Evolutionary conservation across 2,888 invertebrate species (phyloP).

Genomic region (Ecdyonurus torrentis): DNA sequence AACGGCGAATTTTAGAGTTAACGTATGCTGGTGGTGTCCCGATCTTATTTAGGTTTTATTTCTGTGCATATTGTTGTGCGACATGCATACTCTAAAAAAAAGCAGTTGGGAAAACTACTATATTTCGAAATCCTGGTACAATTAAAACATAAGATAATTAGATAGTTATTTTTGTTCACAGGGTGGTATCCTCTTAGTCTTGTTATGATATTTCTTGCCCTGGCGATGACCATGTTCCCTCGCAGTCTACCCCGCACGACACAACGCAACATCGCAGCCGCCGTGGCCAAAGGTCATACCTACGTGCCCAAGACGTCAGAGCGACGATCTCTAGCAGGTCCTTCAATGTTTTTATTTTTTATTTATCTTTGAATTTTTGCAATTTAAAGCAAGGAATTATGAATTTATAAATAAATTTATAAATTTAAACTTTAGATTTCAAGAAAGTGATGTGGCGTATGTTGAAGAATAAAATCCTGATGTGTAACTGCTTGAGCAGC

Average conservation of each 20-base stretch:
- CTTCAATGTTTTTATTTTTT: not conserved
- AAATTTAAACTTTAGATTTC: conserved; percentile 16
- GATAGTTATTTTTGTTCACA: conserved; percentile 2
- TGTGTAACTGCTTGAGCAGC: conserved; percentile 28
- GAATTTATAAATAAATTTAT: not conserved
- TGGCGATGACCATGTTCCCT: conserved; percentile 26
- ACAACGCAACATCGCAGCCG: not conserved
- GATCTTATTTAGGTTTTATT: too few relatives aligned
- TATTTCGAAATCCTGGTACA: too few relatives aligned
- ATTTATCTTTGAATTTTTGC: not conserved
- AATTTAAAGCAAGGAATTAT: not conserved
- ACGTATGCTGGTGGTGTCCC: too few relatives aligned
- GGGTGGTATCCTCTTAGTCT: conserved; percentile 19
- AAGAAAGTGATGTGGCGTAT: conserved; percentile 20
- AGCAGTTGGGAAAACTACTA: too few relatives aligned
- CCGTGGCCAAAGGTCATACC: not conserved
- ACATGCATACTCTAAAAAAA: too few relatives aligned
- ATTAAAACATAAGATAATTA: not conserved
- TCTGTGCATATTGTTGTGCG: too few relatives aligned
- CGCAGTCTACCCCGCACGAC: conserved; percentile 21
- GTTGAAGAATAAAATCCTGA: conserved; percentile 25
- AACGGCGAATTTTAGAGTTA: too few relatives aligned
- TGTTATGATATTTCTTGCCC: conserved; percentile 19
- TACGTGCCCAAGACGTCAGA: not conserved
- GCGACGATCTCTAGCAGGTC: not conserved